These are phyloP conservation scores for Alouatta palliata DNA, from an alignment of 2,113 vertebrate genomes.

Conservation along the genomic window DNA sequence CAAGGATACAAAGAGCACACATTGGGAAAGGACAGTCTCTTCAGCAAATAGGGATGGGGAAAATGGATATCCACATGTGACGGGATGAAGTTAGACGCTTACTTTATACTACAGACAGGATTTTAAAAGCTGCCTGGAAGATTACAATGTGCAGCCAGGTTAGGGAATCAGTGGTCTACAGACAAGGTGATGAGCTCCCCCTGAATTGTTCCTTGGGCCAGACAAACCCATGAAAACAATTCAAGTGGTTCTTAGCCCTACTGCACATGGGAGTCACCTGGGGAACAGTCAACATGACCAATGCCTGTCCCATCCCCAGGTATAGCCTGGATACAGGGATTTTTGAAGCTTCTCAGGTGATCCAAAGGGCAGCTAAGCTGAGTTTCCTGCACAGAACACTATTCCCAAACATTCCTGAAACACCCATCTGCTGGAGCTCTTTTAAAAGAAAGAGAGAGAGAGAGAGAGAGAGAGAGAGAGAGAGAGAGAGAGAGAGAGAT, in stretches of 20 bases:
- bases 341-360: neutral
- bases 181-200: neutral
- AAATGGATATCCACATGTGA: accelerated
- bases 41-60: neutral
- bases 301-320: neutral
- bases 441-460: neutral
- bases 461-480: too few relatives aligned
- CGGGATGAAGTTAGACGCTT: neutral
- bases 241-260: neutral
- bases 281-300: neutral
- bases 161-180: neutral
- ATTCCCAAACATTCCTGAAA: neutral
- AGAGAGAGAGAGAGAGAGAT: too few relatives aligned
- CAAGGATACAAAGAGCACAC: neutral
- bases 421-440: neutral
- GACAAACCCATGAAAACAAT: neutral
- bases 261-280: too few relatives aligned
- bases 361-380: neutral
- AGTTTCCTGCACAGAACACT: neutral
- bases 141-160: neutral
- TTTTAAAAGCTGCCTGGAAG: neutral
- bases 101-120: neutral
- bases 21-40: neutral
- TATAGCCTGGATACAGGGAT: accelerated
- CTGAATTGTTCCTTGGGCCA: neutral